phyloP scores from a whole-genome alignment of 2,888 invertebrate species.

The Drosophila mulleri region DNA sequence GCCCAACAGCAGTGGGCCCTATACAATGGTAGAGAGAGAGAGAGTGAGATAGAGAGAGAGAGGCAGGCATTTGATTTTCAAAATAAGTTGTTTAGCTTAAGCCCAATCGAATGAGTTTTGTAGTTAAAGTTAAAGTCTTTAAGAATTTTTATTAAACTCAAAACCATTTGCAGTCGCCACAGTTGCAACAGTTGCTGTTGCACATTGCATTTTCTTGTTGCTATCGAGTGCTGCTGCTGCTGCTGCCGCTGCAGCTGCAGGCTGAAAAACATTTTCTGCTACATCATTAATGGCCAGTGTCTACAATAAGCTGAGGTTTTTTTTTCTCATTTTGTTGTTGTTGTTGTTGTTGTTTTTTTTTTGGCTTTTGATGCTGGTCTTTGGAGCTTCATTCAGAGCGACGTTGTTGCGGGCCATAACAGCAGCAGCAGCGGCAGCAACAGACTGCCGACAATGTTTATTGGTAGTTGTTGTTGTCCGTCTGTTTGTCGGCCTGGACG shows the following conservation, averaged over 20 bases:
- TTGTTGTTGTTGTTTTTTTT: neutral
- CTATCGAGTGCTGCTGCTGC: slow-evolving; percentile 11
- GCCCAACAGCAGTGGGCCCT: neutral
- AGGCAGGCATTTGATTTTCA: neutral
- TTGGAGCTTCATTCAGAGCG: slow-evolving; percentile 14
- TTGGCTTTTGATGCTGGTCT: slow-evolving; percentile 15
- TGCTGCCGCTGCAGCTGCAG: slow-evolving; percentile 21
- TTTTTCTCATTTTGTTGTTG: neutral
- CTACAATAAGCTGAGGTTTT: slow-evolving; percentile 21
- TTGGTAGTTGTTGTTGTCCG: slow-evolving; percentile 29
- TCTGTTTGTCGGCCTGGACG: slow-evolving; percentile 12
- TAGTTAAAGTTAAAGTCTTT: neutral
- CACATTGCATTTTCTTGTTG: slow-evolving; percentile 17
- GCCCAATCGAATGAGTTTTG: neutral
- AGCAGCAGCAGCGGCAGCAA: slow-evolving; percentile 22
- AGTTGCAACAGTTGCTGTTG: slow-evolving; percentile 27
- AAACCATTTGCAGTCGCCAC: slow-evolving; percentile 17
- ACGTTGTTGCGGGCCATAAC: slow-evolving; percentile 23
- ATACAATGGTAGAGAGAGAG: no score
- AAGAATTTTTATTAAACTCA: neutral
- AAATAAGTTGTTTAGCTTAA: neutral
- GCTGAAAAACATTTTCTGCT: slow-evolving; percentile 44
- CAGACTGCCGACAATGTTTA: slow-evolving; percentile 42
- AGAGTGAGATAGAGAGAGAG: no score
- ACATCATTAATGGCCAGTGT: slow-evolving; percentile 43